Percentiles rank a stretch among this genome's conserved stretches.
Evolutionary conservation across 1,140 invertebrate species (phyloP).

Genomic region (Cherax quadricarinatus): DNA sequence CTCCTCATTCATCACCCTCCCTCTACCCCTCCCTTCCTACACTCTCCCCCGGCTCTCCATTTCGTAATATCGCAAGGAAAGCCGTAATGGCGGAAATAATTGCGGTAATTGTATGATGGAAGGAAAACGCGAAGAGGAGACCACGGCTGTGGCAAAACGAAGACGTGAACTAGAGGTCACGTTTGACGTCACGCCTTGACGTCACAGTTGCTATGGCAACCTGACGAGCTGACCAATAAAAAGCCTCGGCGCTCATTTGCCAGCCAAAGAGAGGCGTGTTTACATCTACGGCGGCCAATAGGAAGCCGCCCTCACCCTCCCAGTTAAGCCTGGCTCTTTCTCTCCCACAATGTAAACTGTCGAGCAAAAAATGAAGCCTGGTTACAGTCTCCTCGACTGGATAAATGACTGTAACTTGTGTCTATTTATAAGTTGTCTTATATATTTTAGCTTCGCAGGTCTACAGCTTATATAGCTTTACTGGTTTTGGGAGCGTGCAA

Average conservation of each 20-base stretch:
- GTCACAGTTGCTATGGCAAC: slow-evolving; percentile 50
- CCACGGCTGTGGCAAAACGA: slow-evolving; percentile 3
- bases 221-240: not conserved
- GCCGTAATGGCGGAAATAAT: no score
- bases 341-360: not conserved
- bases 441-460: no score
- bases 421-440: not conserved
- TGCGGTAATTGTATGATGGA: not conserved
- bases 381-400: not conserved
- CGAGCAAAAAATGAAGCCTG: not conserved
- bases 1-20: no score
- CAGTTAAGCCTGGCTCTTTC: not conserved
- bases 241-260: not conserved
- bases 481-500: no score
- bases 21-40: no score
- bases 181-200: slow-evolving; percentile 56
- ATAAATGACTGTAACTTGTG: not conserved
- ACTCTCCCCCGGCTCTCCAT: no score
- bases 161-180: slow-evolving; percentile 43
- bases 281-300: not conserved
- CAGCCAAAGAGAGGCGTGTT: not conserved
- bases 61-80: no score
- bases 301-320: not conserved
- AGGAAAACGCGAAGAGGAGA: not conserved
- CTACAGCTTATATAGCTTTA: no score